phyloP scores from a whole-genome alignment of 2,888 invertebrate genomes.

The Caenorhabditis uteleia region DNA sequence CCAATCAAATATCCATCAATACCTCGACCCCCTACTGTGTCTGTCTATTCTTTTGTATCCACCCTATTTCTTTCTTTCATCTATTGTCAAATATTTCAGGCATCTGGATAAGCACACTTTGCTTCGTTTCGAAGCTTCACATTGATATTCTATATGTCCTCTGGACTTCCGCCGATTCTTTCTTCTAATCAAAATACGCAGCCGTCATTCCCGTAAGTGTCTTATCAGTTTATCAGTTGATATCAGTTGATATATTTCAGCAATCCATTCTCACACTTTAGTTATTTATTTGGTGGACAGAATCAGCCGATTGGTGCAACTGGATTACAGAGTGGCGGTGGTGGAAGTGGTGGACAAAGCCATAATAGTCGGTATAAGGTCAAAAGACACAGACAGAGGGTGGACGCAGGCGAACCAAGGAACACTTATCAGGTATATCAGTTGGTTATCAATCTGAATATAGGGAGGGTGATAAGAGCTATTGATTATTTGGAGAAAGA shows the following conservation, averaged over 20 bases:
- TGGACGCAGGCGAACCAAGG: slow-evolving; percentile 89
- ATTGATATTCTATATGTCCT: too few relatives aligned
- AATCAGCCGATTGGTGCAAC: neutral
- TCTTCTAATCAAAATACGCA: slow-evolving; percentile 2
- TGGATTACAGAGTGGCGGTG: neutral
- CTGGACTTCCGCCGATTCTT: slow-evolving; percentile 8
- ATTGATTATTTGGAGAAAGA: neutral
- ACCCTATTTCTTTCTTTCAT: neutral
- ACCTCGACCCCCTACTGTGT: neutral
- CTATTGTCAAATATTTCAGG: neutral
- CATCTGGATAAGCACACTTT: neutral
- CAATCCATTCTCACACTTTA: slow-evolving; percentile 8
- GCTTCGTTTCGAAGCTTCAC: neutral
- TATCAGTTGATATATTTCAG: neutral
- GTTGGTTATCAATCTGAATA: neutral
- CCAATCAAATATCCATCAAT: neutral
- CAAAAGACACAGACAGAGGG: slow-evolving; percentile 91
- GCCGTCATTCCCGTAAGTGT: slow-evolving; percentile 7
- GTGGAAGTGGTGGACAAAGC: slow-evolving; percentile 23
- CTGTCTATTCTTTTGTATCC: neutral
- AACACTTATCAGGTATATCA: slow-evolving; percentile 79
- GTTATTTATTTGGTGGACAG: slow-evolving; percentile 1
- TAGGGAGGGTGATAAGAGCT: neutral
- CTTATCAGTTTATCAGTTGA: neutral
- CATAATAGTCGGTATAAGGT: slow-evolving; percentile 71